Evolutionary conservation across 2,888 invertebrate genomes (phyloP).

Genomic region (Caenorhabditis drosophilae): DNA sequence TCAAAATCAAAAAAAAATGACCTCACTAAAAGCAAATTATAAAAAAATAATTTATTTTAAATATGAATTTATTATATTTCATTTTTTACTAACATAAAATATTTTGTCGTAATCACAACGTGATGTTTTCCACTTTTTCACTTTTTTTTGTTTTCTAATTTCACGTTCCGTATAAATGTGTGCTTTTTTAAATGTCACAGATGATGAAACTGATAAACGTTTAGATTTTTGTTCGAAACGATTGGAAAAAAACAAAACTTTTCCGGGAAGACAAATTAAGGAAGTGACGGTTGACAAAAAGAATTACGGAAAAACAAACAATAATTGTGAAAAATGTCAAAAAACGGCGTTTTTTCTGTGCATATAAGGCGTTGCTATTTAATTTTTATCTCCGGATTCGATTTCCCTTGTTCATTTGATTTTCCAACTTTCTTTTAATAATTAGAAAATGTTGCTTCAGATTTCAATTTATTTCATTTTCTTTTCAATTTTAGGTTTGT

Average conservation of each 20-base stretch:
- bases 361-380: background rate
- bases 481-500: too few species aligned
- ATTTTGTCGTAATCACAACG: conserved; percentile 47
- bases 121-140: conserved; percentile 31
- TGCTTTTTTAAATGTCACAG: conserved; percentile 18
- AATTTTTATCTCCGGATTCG: background rate
- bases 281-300: conserved; percentile 9
- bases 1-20: too few species aligned
- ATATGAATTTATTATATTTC: too few species aligned
- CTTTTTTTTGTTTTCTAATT: background rate
- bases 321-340: conserved; percentile 28
- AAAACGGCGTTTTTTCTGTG: conserved; percentile 15
- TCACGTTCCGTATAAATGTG: conserved; percentile 2
- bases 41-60: too few species aligned
- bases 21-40: too few species aligned
- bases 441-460: background rate
- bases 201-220: conserved; percentile 15
- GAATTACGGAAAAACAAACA: conserved; percentile 30
- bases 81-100: too few species aligned
- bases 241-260: too few species aligned
- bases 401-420: too few species aligned
- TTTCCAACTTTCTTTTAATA: too few species aligned
- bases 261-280: conserved; percentile 16
- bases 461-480: background rate
- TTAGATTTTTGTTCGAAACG: background rate